phyloP scores from a whole-genome alignment of 1,140 invertebrate genomes.

The Drosophila nebulosa region DNA sequence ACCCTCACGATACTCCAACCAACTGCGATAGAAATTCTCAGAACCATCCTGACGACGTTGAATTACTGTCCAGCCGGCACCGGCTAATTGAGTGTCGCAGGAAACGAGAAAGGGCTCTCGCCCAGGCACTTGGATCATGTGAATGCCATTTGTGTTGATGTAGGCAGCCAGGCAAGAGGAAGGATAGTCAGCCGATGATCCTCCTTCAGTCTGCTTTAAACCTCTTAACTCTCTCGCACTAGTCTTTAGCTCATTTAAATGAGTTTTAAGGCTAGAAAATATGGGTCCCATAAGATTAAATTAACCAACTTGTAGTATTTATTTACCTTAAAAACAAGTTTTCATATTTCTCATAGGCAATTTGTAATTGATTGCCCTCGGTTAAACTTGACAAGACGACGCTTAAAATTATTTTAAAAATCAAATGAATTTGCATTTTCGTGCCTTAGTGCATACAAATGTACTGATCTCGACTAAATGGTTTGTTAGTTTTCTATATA shows the following conservation, averaged over 20 bases:
- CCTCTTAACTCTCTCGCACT: background rate
- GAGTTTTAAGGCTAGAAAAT: constrained; percentile 13
- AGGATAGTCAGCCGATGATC: constrained; percentile 33
- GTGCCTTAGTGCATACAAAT: constrained; percentile 7
- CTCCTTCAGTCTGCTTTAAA: no score
- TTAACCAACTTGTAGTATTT: no score
- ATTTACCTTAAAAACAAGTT: constrained; percentile 18
- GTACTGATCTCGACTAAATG: background rate
- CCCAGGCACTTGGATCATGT: constrained; percentile 44
- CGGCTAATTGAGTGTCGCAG: constrained; percentile 50
- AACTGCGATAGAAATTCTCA: constrained; percentile 85
- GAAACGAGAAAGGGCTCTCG: constrained; percentile 36
- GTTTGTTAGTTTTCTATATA: background rate
- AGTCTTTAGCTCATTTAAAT: constrained; percentile 28
- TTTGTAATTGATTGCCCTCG: background rate
- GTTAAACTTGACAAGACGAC: background rate
- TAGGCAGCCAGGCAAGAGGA: constrained; percentile 57
- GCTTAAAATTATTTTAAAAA: constrained; percentile 3
- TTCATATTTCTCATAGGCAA: constrained; percentile 22
- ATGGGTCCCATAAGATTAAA: background rate
- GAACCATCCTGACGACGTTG: constrained; percentile 85
- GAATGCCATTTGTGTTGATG: constrained; percentile 45
- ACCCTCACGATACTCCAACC: constrained; percentile 85
- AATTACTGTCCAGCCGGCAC: constrained; percentile 84
- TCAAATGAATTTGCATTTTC: constrained; percentile 11